phyloP scores from a whole-genome alignment of 2,113 vertebrate genomes.

The Mus spicilegus region DNA sequence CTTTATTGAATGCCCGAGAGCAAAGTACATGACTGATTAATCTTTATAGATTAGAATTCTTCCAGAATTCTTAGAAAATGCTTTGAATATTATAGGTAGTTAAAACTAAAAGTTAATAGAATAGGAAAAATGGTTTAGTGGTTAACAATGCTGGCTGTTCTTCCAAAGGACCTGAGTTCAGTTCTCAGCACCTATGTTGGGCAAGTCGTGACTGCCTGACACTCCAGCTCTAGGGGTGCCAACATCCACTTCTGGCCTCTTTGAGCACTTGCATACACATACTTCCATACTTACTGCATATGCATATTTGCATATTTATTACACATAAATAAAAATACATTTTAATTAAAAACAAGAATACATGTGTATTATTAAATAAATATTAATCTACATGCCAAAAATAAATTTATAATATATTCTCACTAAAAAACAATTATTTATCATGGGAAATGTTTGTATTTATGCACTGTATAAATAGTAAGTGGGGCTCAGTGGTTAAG shows the following conservation, averaged over 20 bases:
- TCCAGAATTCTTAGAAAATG: background rate
- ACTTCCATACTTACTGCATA: background rate
- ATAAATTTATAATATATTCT: background rate
- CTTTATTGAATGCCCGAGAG: background rate
- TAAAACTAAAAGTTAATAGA: background rate
- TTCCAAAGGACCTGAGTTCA: no score
- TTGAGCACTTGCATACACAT: background rate
- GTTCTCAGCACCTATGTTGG: background rate
- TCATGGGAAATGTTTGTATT: background rate
- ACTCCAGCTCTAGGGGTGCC: background rate
- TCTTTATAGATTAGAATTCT: background rate
- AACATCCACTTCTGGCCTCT: no score
- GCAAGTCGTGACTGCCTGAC: background rate
- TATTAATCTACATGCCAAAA: conserved; percentile 4
- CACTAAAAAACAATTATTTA: background rate
- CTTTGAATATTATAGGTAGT: background rate
- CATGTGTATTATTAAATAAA: background rate
- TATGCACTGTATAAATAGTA: conserved; percentile 5
- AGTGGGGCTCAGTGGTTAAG: background rate
- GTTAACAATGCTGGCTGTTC: background rate
- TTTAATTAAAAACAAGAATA: background rate
- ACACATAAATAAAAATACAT: no score
- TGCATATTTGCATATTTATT: no score
- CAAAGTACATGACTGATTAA: background rate
- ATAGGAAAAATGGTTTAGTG: no score